Evolutionary conservation across 2,797 vertebrate genomes (phyloP).

Genomic region (Somateria mollissima): DNA sequence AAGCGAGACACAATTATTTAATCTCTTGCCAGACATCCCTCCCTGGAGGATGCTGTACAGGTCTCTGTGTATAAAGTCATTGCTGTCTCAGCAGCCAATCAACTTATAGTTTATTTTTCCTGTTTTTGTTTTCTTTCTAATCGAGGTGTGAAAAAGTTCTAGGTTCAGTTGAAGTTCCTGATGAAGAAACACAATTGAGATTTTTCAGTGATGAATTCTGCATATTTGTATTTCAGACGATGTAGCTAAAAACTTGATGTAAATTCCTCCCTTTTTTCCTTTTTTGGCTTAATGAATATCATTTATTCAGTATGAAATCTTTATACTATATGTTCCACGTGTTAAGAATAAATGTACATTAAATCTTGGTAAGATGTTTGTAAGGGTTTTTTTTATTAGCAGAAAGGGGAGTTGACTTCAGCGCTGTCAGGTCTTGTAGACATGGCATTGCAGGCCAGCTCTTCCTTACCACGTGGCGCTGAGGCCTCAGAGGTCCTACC

Average conservation of each 20-base stretch:
- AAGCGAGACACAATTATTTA: conserved; percentile 87
- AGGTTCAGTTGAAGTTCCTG: conserved; percentile 92
- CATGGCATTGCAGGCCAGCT: not conserved
- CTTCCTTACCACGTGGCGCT: accelerated
- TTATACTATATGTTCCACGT: conserved; percentile 99
- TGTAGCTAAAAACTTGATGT: conserved; percentile 99
- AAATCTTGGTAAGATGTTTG: conserved; percentile 99
- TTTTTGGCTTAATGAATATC: conserved; percentile 99
- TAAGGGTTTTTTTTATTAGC: conserved; percentile 85
- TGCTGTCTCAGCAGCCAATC: conserved; percentile 90
- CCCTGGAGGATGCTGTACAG: conserved; percentile 83
- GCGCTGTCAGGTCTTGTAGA: not conserved
- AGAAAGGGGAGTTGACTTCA: not conserved
- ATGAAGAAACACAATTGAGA: conserved; percentile 99
- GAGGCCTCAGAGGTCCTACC: not conserved
- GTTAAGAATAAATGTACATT: conserved; percentile 99
- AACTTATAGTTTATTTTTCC: conserved; percentile 85
- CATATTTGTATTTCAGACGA: conserved; percentile 99
- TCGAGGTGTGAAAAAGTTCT: conserved; percentile 91
- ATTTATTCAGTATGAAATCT: conserved; percentile 99
- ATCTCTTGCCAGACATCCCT: conserved; percentile 83
- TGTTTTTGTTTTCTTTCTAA: conserved; percentile 87
- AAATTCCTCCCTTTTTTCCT: conserved; percentile 98
- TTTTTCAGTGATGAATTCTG: conserved; percentile 99
- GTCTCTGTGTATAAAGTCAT: conserved; percentile 88